Evolutionary conservation across 2,797 vertebrate species (phyloP).

Genomic region (Oryzias dopingdopingensis): DNA sequence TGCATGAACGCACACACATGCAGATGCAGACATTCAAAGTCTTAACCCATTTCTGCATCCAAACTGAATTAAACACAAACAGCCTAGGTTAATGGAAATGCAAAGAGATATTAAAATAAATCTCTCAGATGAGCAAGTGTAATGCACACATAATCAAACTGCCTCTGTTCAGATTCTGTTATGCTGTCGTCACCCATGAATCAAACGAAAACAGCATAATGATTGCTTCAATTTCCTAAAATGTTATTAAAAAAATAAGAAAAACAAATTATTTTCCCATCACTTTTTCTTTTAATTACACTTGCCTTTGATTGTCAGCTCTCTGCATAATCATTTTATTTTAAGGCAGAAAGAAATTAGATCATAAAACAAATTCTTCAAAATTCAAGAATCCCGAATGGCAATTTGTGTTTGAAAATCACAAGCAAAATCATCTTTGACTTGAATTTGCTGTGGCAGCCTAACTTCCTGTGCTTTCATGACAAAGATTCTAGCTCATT

Average conservation of each 20-base stretch:
- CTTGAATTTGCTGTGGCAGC: conserved; percentile 27
- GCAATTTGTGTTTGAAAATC: conserved; percentile 38
- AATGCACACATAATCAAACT: conserved; percentile 50
- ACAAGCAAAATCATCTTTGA: conserved; percentile 24
- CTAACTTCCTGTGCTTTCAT: conserved; percentile 21
- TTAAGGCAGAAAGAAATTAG: conserved; percentile 33
- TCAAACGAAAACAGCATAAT: conserved; percentile 62
- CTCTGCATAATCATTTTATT: conserved; percentile 47
- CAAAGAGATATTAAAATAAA: conserved; percentile 70
- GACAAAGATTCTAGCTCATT: conserved; percentile 30
- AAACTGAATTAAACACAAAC: conserved; percentile 52
- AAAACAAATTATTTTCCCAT: conserved; percentile 60
- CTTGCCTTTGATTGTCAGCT: conserved; percentile 56
- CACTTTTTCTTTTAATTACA: conserved; percentile 67
- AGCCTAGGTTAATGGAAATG: conserved; percentile 54
- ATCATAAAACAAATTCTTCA: conserved; percentile 33
- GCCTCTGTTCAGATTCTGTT: conserved; percentile 64
- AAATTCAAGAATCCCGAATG: conserved; percentile 34
- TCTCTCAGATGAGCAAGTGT: conserved; percentile 60
- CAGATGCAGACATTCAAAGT: conserved; percentile 4
- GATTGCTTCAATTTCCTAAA: conserved; percentile 54
- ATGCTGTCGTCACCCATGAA: conserved; percentile 66
- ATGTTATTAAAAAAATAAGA: conserved; percentile 28
- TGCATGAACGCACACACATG: conserved; percentile 25
- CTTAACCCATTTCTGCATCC: conserved; percentile 19